phyloP scores from a whole-genome alignment of 2,113 vertebrate genomes.

The Tychaedon coryphoeus region DNA sequence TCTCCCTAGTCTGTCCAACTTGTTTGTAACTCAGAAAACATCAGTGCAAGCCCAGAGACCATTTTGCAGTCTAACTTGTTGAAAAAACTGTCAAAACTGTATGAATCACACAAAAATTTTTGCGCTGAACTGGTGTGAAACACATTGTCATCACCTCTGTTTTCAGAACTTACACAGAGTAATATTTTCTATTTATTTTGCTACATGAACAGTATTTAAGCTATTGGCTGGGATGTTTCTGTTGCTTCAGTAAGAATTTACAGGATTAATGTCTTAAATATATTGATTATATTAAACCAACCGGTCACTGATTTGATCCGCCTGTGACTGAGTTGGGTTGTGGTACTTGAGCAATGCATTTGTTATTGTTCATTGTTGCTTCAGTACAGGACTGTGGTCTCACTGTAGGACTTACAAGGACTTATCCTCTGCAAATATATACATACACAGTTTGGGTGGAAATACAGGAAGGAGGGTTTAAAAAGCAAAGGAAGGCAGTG shows the following conservation, averaged over 20 bases:
- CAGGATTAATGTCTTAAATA: background rate
- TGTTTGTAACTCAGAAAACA: background rate
- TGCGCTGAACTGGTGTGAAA: background rate
- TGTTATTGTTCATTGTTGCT: background rate
- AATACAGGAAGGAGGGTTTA: background rate
- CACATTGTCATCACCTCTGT: background rate
- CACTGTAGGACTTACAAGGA: background rate
- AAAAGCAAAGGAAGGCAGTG: background rate
- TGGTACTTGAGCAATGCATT: background rate
- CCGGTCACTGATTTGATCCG: background rate
- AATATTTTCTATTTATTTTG: background rate
- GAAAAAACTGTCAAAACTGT: background rate
- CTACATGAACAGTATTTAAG: background rate
- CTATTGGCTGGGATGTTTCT: background rate
- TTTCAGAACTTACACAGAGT: background rate
- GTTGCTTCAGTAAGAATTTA: background rate
- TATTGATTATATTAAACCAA: background rate
- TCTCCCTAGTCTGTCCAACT: background rate
- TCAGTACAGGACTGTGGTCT: background rate
- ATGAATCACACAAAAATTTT: background rate
- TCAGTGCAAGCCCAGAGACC: background rate
- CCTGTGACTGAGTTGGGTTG: background rate
- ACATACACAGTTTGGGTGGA: background rate
- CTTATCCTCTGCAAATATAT: background rate
- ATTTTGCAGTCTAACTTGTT: background rate